Percentiles rank a stretch among this genome's conserved stretches.
phyloP scores from a whole-genome alignment of 2,113 vertebrate genomes.

The Prochilodus magdalenae region DNA sequence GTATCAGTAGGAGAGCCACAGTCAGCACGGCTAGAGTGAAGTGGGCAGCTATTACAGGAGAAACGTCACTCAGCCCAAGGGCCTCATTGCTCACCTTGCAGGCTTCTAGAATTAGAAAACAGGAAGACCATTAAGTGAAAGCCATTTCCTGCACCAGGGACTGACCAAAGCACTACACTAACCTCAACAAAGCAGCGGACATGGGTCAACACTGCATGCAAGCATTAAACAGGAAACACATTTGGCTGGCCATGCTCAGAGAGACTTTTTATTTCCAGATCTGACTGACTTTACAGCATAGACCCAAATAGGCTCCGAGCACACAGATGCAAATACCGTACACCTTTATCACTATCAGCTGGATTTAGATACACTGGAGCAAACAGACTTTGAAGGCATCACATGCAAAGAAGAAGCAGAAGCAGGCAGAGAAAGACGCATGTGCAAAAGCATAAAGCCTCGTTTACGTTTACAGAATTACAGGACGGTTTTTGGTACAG shows the following conservation, averaged over 20 bases:
- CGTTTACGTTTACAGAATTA: no score
- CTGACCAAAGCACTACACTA: slow-evolving; percentile 16
- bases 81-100: slow-evolving; percentile 29
- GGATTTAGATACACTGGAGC: neutral
- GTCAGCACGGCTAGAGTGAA: slow-evolving; percentile 1
- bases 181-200: neutral
- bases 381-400: neutral
- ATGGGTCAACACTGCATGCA: neutral
- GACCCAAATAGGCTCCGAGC: no score
- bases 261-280: no score
- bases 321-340: no score
- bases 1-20: neutral
- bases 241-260: neutral
- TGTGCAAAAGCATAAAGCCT: no score
- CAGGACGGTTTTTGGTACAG: no score
- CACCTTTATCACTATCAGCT: no score
- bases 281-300: no score
- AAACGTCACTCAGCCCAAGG: slow-evolving; percentile 10
- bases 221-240: neutral
- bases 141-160: slow-evolving; percentile 28
- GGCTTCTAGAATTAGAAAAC: slow-evolving; percentile 41
- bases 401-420: neutral
- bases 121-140: slow-evolving; percentile 34
- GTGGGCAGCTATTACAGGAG: slow-evolving; percentile 13
- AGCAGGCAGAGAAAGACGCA: no score